A percentile compares a stretch with the other conserved stretches of the same genome.
Evolutionary conservation across 35 echinoderm and acorn worm genomes (phyloP).

Genomic region (Apostichopus parvimensis): DNA sequence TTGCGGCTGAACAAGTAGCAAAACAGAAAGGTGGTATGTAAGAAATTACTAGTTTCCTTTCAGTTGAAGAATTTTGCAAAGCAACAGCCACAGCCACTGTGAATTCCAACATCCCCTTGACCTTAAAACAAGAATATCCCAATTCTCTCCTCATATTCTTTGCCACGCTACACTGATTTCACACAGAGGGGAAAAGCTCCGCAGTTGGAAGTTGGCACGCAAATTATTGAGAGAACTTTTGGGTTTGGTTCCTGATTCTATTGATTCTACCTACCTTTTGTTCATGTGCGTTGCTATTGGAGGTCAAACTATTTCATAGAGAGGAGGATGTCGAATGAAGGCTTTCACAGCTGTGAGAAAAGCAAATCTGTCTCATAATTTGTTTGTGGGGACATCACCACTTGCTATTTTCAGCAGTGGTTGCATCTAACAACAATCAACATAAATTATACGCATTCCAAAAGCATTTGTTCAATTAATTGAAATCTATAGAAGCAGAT

Average conservation of each 20-base stretch:
- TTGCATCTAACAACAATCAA: background rate
- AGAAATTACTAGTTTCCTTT: slow-evolving; percentile 46
- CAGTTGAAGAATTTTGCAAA: background rate
- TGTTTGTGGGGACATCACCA: slow-evolving; percentile 28
- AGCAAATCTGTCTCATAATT: slow-evolving; percentile 47
- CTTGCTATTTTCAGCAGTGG: background rate
- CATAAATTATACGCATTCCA: no score
- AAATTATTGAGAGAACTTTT: slow-evolving; percentile 45
- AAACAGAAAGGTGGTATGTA: slow-evolving; percentile 31
- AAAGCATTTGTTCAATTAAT: no score
- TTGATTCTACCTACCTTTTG: slow-evolving; percentile 47
- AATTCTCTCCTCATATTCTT: slow-evolving; percentile 44
- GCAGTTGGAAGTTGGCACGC: slow-evolving; percentile 40
- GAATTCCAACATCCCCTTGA: slow-evolving; percentile 48
- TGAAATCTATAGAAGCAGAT: no score
- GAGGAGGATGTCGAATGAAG: slow-evolving; percentile 50
- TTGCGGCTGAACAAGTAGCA: slow-evolving; percentile 11
- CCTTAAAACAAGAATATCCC: slow-evolving; percentile 46
- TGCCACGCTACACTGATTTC: slow-evolving; percentile 50
- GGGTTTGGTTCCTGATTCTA: slow-evolving; percentile 54
- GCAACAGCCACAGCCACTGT: slow-evolving; percentile 38
- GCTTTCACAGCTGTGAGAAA: slow-evolving; percentile 50
- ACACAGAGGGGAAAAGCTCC: slow-evolving; percentile 45
- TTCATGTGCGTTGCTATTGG: slow-evolving; percentile 19
- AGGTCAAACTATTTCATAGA: slow-evolving; percentile 53